Percentiles rank a stretch among this genome's conserved stretches.
Conservation (phyloP, 2,888 invertebrate species). For the Cerastis leucographa region DNA sequence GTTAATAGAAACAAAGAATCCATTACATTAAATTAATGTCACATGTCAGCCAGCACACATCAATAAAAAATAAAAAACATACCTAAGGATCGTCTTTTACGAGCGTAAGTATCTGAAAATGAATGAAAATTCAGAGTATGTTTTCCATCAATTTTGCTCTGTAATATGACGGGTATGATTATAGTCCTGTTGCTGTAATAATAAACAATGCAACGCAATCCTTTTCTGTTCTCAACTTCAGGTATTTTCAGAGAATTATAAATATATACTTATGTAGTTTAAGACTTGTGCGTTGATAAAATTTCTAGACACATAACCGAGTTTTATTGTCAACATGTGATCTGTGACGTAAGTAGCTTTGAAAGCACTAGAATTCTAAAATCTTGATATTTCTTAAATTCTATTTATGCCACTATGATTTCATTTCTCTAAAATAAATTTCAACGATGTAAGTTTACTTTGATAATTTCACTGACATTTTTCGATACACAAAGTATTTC, state of each 20-base stretch:
- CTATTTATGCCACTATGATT: neutral
- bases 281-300: constrained; percentile 13
- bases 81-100: neutral
- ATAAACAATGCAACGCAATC: neutral
- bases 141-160: neutral
- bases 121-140: neutral
- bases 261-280: neutral
- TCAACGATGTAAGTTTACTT: neutral
- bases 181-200: neutral
- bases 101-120: neutral
- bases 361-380: constrained; percentile 2
- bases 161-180: neutral
- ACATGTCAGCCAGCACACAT: too few relatives aligned
- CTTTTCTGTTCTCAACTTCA: neutral
- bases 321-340: constrained; percentile 35
- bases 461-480: neutral
- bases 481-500: neutral
- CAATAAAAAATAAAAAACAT: too few relatives aligned
- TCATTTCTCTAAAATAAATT: neutral
- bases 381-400: neutral
- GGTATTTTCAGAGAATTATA: neutral
- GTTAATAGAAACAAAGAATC: too few relatives aligned
- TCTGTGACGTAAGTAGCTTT: constrained; percentile 34
- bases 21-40: too few relatives aligned
- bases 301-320: constrained; percentile 28